Evolutionary conservation across 35 echinoderm and acorn worm species (phyloP), one percentile per base, ranked within the genome.

Genomic region (Patiria miniata): DNA sequence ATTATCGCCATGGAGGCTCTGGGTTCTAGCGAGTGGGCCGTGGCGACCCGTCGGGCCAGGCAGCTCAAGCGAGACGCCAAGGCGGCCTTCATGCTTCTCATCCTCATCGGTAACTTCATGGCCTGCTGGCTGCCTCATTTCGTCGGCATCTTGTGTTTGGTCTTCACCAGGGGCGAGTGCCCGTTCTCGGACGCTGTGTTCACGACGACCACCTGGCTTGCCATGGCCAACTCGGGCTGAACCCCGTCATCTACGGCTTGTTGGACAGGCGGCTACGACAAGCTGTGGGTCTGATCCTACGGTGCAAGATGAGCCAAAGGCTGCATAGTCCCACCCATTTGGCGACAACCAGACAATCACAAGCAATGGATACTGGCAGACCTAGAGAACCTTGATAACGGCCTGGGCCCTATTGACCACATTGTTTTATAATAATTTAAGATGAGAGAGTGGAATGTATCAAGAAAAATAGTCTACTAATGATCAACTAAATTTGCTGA

Each of bases 151-250:
- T 8, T 79, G 1, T 78, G 69, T 29, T 17, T 87, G 7, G 69
- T 52, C 17, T 51, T 87, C 36, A 87, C 39, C 18, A 61, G 47
- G 2, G n/a, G 51, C 36, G 37, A 47, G 0, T 78, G 85, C 51
- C 16, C 36, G 15, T 54, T 77, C n/a, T 73, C 85, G 10, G 85
- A 87, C 14, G 30, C 23, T 7, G 39, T 87, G 10, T 87, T 51
- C 51, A 87, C 85, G 5, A 79, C 51, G 47, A 37, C 85, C 14
- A 87, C 85, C 0, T 87, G 85, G 85, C 58, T 87, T 36, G 85
- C 85, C 6, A 87, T 87, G 85, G 40, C 38, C 2, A 87, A 87
- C 51, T 87, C 85, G 21, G 50, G 18, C 33, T 69, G 1, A 87
- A 87, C 38, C 57, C 59, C 2, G n/a, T 69, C 2, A 79, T 87